These are phyloP conservation scores for Oncorhynchus kisutch DNA, from an alignment of 2,113 vertebrate species.

Conservation along the genomic window DNA sequence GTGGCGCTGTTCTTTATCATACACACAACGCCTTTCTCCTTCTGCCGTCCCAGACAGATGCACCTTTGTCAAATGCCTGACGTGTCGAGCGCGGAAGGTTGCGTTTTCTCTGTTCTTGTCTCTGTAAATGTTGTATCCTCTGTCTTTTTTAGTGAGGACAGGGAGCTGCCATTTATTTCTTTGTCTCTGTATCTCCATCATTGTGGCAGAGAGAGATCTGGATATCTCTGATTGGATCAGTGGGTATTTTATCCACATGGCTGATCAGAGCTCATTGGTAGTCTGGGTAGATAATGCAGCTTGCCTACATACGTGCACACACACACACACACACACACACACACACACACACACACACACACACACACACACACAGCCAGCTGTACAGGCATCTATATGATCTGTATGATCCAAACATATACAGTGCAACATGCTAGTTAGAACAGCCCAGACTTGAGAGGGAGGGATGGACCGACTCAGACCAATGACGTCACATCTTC, in stretches of 20 bases:
- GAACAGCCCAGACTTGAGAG: constrained; percentile 42
- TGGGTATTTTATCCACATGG: not conserved
- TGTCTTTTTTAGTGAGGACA: too few species aligned
- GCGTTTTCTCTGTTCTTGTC: not conserved
- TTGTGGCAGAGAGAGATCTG: too few species aligned
- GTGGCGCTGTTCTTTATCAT: constrained; percentile 62
- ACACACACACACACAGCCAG: not conserved
- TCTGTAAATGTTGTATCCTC: too few species aligned
- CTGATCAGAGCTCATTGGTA: not conserved
- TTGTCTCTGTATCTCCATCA: too few species aligned
- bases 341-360: constrained; percentile 13
- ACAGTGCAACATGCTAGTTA: not conserved
- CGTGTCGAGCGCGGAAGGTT: constrained; percentile 1
- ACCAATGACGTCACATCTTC: constrained; percentile 73
- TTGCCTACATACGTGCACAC: not conserved
- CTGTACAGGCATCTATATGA: not conserved
- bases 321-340: not conserved
- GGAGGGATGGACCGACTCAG: constrained; percentile 63
- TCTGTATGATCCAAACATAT: not conserved
- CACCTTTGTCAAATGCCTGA: constrained; percentile 39
- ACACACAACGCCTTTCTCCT: constrained; percentile 3
- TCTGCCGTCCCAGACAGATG: constrained; percentile 39
- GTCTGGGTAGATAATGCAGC: not conserved
- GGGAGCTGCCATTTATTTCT: too few species aligned
- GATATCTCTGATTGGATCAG: not conserved